Conservation (phyloP, 37 sponge, comb jelly and placozoan species). For the Spongilla lacustris region DNA sequence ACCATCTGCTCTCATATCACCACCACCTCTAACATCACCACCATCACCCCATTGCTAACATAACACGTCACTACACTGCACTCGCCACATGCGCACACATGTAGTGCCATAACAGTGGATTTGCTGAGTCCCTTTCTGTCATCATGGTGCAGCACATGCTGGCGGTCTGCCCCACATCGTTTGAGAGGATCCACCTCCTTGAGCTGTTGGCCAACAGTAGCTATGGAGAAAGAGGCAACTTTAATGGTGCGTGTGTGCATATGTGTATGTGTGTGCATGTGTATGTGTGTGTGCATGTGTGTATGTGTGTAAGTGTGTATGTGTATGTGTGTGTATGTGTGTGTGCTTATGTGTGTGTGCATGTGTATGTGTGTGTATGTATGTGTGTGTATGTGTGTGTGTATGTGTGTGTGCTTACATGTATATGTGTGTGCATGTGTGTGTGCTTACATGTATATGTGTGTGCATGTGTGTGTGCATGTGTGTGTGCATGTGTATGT, state of each 20-base stretch:
- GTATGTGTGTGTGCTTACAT: no score
- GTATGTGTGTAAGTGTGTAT: no score
- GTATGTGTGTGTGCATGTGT: background rate
- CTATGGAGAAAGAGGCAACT: constrained; percentile 51
- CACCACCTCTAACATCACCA: background rate
- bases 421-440: no score
- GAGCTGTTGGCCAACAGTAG: constrained; percentile 32
- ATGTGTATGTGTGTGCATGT: background rate
- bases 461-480: no score
- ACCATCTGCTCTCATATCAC: background rate
- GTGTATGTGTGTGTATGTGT: no score
- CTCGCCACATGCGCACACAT: background rate
- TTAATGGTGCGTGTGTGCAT: constrained; percentile 18
- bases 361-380: no score
- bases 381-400: no score
- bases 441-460: background rate
- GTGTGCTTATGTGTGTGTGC: background rate
- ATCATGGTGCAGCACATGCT: constrained; percentile 75
- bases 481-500: no score
- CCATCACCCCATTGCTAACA: no score
- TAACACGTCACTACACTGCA: no score
- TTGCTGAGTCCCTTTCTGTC: background rate
- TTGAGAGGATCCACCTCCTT: constrained; percentile 60
- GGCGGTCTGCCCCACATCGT: constrained; percentile 62
- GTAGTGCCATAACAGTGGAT: background rate